phyloP scores from a whole-genome alignment of 2,113 vertebrate species.

The Tetraodon nigroviridis region DNA sequence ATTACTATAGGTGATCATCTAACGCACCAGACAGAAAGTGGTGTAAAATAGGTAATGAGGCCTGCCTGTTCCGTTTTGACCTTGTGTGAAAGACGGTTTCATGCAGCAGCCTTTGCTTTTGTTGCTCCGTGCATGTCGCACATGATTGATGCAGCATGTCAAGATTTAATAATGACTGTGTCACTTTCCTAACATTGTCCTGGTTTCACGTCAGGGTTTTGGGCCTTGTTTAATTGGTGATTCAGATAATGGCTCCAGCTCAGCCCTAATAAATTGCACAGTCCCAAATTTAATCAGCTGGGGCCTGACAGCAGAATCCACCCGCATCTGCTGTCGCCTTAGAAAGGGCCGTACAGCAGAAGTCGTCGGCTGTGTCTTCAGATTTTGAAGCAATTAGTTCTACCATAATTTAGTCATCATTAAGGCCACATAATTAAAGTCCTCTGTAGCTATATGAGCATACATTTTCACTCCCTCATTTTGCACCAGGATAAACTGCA shows the following conservation, averaged over 20 bases:
- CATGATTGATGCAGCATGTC: slow-evolving; percentile 50
- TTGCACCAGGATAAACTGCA: slow-evolving; percentile 68
- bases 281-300: slow-evolving; percentile 11
- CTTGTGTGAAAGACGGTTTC: slow-evolving; percentile 70
- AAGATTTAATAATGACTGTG: slow-evolving; percentile 44
- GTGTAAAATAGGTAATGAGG: slow-evolving; percentile 63
- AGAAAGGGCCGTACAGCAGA: slow-evolving; percentile 53
- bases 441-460: slow-evolving; percentile 74
- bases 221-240: slow-evolving; percentile 32
- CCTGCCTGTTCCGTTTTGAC: slow-evolving; percentile 59
- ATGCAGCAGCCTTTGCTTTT: slow-evolving; percentile 17
- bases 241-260: slow-evolving; percentile 14
- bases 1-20: slow-evolving; percentile 43
- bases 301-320: slow-evolving; percentile 4
- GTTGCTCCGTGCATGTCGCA: slow-evolving; percentile 17
- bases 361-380: slow-evolving; percentile 72
- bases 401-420: slow-evolving; percentile 74
- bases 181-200: slow-evolving; percentile 36
- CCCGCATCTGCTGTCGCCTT: slow-evolving; percentile 22
- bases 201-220: slow-evolving; percentile 27
- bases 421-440: slow-evolving; percentile 75
- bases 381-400: slow-evolving; percentile 76
- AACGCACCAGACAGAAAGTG: slow-evolving; percentile 54
- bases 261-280: slow-evolving; percentile 22
- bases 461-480: slow-evolving; percentile 73